A percentile compares a stretch with the other conserved stretches of the same genome.
These are phyloP conservation scores for Platygyra sinensis DNA, from an alignment of 64 coral and sea anemone genomes.

Conservation along the genomic window DNA sequence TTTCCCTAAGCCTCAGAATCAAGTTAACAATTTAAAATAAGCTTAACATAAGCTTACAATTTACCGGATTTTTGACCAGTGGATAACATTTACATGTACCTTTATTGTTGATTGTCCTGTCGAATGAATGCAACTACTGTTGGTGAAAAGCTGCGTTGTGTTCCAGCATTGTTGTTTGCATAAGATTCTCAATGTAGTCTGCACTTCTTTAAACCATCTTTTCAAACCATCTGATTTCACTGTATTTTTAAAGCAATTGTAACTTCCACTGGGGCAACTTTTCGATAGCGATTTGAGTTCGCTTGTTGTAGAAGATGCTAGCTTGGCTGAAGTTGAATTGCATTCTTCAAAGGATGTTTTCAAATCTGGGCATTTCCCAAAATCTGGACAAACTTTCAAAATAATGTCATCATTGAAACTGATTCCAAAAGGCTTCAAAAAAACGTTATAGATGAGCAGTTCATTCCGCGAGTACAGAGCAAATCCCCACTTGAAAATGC, in stretches of 20 bases:
- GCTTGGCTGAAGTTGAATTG: neutral
- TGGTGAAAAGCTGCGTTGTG: neutral
- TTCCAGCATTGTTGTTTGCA: constrained; percentile 7
- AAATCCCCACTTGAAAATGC: neutral
- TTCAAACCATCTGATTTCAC: neutral
- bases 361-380: neutral
- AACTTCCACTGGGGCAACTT: neutral
- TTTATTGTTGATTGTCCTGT: neutral
- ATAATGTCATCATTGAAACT: neutral
- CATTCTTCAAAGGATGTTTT: neutral
- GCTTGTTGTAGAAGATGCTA: neutral
- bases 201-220: neutral
- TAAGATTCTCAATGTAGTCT: neutral
- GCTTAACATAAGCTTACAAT: too few species aligned
- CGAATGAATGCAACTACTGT: neutral
- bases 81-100: neutral
- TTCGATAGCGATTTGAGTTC: neutral
- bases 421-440: constrained; percentile 36
- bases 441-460: neutral
- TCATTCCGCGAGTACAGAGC: neutral
- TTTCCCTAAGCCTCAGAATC: neutral
- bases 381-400: neutral
- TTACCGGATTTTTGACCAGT: neutral
- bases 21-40: too few species aligned
- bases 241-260: constrained; percentile 5